Evolutionary conservation across 2,888 invertebrate genomes (phyloP), one percentile per base, ranked within the genome.

Genomic region (Tethea ocularis): DNA sequence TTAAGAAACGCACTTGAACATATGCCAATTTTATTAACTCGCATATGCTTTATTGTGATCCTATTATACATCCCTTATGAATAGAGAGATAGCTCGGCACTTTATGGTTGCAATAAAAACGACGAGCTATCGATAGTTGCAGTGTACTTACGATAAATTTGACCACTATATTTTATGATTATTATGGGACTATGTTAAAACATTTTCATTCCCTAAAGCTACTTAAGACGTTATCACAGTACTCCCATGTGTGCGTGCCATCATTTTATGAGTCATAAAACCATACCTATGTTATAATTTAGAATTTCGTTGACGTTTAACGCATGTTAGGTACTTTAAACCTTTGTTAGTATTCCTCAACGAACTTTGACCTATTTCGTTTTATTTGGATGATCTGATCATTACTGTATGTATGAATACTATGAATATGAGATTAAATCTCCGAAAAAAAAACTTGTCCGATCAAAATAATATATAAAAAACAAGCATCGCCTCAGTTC

Each of bases 11-110:
- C 74, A 71, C 79, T 83, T 70, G 59, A 76, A 76, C 86, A 86
- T 80, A 88, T 88, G 87, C 72, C 76, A 68, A 69, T 68, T 80
- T 75, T 71, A 77, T 78, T 76, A 75, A 68, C 58, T 65, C 78
- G 72, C 87, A 86, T 86, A 84, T 86, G 87, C 78, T 76, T 66
- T 78, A 80, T 82, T 74, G 64, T 64, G 66, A 22, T 68, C 61
- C 75, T 76, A 76, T 80, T 76, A 77, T 80, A 69, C 67, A 61
- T 63, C 75, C 78, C 80, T 78, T 67, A 62, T 69, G 60, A 70
- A 69, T 68, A 67, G 68, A 69, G 17, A 53, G 29, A 53, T 29
- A 29, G 10, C 53, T 20, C 5, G 46, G 20, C 46, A 46, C 46
- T 46, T 2, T 20, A 46, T 46, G 46, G 46, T 46, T 46, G 46